phyloP scores from a whole-genome alignment of 1,140 invertebrate species.

The Cephus cinctus region DNA sequence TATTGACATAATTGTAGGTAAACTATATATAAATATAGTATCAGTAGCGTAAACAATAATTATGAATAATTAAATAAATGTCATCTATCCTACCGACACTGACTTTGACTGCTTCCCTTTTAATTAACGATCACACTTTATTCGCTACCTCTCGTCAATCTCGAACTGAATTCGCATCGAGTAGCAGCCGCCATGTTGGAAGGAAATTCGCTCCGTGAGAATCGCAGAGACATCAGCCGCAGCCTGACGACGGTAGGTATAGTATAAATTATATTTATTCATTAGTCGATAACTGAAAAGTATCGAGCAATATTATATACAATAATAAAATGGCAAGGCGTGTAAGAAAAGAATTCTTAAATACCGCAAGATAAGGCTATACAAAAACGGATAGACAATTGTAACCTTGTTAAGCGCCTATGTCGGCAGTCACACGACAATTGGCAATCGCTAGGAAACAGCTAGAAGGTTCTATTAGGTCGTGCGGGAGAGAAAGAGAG shows the following conservation, averaged over 20 bases:
- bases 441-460: conserved; percentile 12
- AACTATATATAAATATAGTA: conserved; percentile 51
- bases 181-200: neutral
- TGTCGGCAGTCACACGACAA: conserved; percentile 17
- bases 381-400: no score
- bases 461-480: neutral
- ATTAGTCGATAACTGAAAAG: no score
- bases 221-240: neutral
- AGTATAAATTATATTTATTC: no score
- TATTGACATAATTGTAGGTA: conserved; percentile 57
- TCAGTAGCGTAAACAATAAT: conserved; percentile 53
- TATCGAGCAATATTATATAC: neutral
- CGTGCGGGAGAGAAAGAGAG: neutral
- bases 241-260: no score
- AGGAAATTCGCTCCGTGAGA: neutral
- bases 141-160: no score
- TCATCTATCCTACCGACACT: conserved; percentile 52
- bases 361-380: no score
- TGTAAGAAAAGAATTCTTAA: no score
- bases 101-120: no score
- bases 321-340: neutral
- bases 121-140: no score
- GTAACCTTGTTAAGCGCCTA: conserved; percentile 8
- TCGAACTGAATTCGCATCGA: no score
- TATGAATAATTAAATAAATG: conserved; percentile 50